Conservation (phyloP, 2,113 vertebrate genomes). For the Erythrolamprus reginae region DNA sequence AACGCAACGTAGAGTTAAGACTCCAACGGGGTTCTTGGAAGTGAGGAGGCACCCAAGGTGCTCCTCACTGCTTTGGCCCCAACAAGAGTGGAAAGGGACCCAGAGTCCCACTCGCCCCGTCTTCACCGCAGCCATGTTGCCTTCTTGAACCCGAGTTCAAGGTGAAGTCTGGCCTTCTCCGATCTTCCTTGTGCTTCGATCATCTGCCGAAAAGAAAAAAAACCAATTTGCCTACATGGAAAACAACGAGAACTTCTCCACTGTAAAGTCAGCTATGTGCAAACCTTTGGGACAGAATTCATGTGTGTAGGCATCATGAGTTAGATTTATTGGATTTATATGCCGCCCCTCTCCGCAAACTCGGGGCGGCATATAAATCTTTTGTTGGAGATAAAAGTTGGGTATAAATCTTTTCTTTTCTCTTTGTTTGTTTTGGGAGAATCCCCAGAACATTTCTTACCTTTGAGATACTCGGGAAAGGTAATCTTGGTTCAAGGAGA, state of each 20-base stretch:
- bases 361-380: too few species aligned
- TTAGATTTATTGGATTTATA: too few species aligned
- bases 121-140: background rate
- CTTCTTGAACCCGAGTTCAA: background rate
- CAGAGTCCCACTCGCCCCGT: background rate
- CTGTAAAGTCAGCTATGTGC: background rate
- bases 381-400: too few species aligned
- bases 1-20: background rate
- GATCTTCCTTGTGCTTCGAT: background rate
- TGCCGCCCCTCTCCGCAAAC: too few species aligned
- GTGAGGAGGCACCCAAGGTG: background rate
- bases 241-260: background rate
- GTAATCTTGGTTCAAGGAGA: conserved; percentile 68
- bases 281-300: background rate
- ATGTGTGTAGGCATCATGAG: background rate
- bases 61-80: background rate
- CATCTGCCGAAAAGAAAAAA: conserved; percentile 35
- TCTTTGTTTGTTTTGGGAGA: background rate
- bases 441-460: conserved; percentile 39
- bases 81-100: background rate
- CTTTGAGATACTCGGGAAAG: conserved; percentile 62
- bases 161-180: background rate
- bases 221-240: background rate
- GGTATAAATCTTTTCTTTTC: background rate
- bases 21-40: background rate